A percentile compares a stretch with the other conserved stretches of the same genome.
Conservation (phyloP, 2,888 invertebrate genomes). For the Tinea trinotella region DNA sequence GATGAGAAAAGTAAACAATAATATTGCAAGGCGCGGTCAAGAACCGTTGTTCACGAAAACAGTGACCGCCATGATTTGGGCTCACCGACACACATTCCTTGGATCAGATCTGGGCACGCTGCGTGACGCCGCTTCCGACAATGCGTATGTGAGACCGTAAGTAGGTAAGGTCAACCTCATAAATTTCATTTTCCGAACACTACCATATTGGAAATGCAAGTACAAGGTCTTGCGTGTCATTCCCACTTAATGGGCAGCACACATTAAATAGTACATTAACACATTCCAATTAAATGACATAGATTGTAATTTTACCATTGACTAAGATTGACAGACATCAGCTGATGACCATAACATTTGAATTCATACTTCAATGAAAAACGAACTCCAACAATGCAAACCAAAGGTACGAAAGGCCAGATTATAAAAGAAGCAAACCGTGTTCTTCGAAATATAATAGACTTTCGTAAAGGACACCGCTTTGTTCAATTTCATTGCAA, state of each 20-base stretch:
- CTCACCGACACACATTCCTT: slow-evolving; percentile 33
- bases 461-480: not conserved
- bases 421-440: not conserved
- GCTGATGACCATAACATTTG: not conserved
- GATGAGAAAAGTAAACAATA: not conserved
- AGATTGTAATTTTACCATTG: not conserved
- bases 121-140: slow-evolving; percentile 16
- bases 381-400: not conserved
- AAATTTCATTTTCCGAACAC: slow-evolving; percentile 14
- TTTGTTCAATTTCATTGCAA: not conserved
- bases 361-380: not conserved
- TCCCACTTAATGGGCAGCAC: not conserved
- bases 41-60: slow-evolving; percentile 17
- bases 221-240: slow-evolving; percentile 1
- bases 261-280: not conserved
- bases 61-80: slow-evolving; percentile 21
- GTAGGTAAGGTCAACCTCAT: slow-evolving; percentile 14
- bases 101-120: slow-evolving; percentile 11
- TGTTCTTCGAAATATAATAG: not conserved
- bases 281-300: not conserved
- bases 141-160: not conserved
- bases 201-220: slow-evolving; percentile 13
- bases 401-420: not conserved
- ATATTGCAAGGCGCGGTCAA: slow-evolving; percentile 9
- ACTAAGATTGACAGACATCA: not conserved